Conservation (phyloP, 2,888 invertebrate genomes). For the Machimus atricapillus region DNA sequence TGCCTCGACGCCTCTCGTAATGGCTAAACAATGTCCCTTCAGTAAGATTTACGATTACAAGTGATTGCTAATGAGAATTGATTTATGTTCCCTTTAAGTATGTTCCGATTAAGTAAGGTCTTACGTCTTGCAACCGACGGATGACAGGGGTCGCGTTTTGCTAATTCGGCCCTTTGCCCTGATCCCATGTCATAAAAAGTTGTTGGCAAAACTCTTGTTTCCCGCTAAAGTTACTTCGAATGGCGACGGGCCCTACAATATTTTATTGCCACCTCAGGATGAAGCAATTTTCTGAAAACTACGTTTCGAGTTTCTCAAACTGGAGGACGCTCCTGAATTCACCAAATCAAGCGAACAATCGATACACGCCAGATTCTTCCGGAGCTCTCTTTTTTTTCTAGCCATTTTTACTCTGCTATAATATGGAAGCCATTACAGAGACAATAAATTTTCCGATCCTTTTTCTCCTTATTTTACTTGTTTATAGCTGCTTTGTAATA, state of each 20-base stretch:
- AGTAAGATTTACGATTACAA: constrained; percentile 31
- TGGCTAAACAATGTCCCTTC: constrained; percentile 25
- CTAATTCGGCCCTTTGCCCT: neutral
- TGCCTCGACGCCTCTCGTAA: neutral
- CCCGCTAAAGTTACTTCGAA: neutral
- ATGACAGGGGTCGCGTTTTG: constrained; percentile 4
- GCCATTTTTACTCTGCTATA: constrained; percentile 28
- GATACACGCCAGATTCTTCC: constrained; percentile 12
- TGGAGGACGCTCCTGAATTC: neutral
- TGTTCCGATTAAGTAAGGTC: constrained; percentile 14
- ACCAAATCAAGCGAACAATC: constrained; percentile 31
- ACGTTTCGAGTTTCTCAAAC: constrained; percentile 1
- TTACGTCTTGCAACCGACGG: neutral
- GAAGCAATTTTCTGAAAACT: neutral
- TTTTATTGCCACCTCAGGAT: constrained; percentile 15
- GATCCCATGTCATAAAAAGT: constrained; percentile 3
- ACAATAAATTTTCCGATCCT: constrained; percentile 39
- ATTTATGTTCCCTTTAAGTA: constrained; percentile 14
- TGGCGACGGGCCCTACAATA: neutral
- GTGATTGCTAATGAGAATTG: constrained; percentile 33
- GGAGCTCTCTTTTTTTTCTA: neutral
- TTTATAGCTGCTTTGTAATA: constrained; percentile 33
- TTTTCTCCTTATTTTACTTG: constrained; percentile 33
- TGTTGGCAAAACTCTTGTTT: constrained; percentile 1
- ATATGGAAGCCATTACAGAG: constrained; percentile 39